Evolutionary conservation across 2,888 invertebrate species (phyloP), one percentile per base, ranked within the genome.

Genomic region (Desoria tigrina): DNA sequence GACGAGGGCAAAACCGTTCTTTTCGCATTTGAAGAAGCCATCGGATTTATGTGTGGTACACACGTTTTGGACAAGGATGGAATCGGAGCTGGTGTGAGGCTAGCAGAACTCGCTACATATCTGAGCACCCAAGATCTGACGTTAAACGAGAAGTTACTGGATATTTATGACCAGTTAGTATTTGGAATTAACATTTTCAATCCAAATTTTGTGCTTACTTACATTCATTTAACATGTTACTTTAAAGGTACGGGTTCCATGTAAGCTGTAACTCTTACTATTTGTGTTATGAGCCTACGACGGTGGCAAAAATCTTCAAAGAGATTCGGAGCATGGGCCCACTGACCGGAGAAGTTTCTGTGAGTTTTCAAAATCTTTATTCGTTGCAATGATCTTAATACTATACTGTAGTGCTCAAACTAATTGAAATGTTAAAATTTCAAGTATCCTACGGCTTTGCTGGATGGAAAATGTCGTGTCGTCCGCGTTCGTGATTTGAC

Each of bases 11-110:
- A 92, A 77, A 81, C 83, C 11, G 90, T 96, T 0, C 80, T 99
- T 60, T 94, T 97, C 81, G 95, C 96, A 0, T 99, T 91, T 81
- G 99, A 99, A 79, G 99, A 99, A 82, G 97, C 98, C 0, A 97
- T 99, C 78, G 99, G 97, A 0, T 98, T 92, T 79, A 97, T 99
- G 97, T 91, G 92, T 78, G 89, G 90, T n/a, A 84, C 86, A 2
- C 82, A 83, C 4, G 94, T 97, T 3, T 83, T 95, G 2, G 99
- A 99, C 79, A 99, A 99, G 79, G 99, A 99, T 81, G 99, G 99
- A 0, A 86, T 99, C 1, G 90, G 90, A 39, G 96, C 97, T 0
- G 93, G 92, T 0, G 88, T 88, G 18, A 86, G 88, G 59, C 81
- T 89, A 61, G 88, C 90, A 6, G 90, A 93, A 77, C 82, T 94